Conservation (phyloP, 1,140 invertebrate species). For the silkworm (Bombyx mori) region DNA sequence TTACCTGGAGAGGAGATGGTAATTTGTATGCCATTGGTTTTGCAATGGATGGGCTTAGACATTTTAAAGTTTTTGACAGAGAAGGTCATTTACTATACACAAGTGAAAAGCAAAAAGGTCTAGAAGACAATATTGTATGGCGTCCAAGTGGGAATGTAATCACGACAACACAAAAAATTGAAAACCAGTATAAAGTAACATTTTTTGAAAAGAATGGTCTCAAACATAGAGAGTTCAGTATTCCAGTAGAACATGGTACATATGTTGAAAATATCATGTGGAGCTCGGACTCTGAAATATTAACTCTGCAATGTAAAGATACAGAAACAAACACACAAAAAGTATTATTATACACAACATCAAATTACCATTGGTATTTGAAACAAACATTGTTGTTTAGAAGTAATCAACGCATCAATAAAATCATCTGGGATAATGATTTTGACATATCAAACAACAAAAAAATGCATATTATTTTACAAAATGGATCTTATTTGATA, state of each 20-base stretch:
- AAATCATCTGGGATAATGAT: conserved; percentile 77
- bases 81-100: conserved; percentile 81
- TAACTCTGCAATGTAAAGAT: conserved; percentile 74
- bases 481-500: conserved; percentile 69
- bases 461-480: conserved; percentile 73
- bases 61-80: conserved; percentile 82
- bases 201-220: conserved; percentile 96
- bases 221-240: conserved; percentile 84
- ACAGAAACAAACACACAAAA: conserved; percentile 37
- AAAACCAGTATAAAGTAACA: conserved; percentile 81
- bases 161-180: conserved; percentile 76
- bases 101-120: conserved; percentile 79
- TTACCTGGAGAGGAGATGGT: conserved; percentile 90
- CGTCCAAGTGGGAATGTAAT: conserved; percentile 86
- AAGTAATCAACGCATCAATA: conserved; percentile 58
- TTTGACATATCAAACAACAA: conserved; percentile 68
- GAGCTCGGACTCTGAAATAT: conserved; percentile 85
- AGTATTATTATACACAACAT: conserved; percentile 84
- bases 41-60: conserved; percentile 59
- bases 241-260: conserved; percentile 75
- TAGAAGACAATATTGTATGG: conserved; percentile 83
- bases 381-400: conserved; percentile 80
- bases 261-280: conserved; percentile 78
- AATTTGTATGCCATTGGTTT: conserved; percentile 85
- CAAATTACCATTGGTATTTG: conserved; percentile 93